phyloP scores from a whole-genome alignment of 2,888 invertebrate genomes.

The Aspidiotus rigidus region DNA sequence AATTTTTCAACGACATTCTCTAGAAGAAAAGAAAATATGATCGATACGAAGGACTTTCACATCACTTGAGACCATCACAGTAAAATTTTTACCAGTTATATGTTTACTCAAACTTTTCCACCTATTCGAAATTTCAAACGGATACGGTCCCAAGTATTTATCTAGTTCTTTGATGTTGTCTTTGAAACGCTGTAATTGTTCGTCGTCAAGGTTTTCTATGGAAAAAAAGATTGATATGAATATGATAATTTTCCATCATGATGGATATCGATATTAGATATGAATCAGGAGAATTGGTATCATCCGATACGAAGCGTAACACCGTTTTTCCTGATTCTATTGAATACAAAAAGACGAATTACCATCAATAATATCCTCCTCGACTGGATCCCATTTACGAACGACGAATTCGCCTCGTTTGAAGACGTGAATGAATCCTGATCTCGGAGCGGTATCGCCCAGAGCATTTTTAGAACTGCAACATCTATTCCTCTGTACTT shows the following conservation, averaged over 20 bases:
- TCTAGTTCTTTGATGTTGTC: constrained; percentile 64
- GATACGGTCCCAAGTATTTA: constrained; percentile 76
- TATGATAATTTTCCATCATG: too few species aligned
- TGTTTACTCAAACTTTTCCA: constrained; percentile 60
- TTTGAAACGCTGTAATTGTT: constrained; percentile 56
- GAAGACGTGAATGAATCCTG: constrained; percentile 81
- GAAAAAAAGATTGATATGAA: neutral
- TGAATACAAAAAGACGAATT: neutral
- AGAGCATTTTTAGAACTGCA: constrained; percentile 48
- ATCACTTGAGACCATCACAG: too few species aligned
- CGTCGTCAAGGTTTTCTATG: constrained; percentile 51
- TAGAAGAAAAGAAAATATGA: constrained; percentile 38
- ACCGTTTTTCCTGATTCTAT: constrained; percentile 37
- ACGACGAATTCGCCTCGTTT: constrained; percentile 71
- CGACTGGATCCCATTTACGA: constrained; percentile 70
- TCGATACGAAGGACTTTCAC: neutral
- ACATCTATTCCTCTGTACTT: constrained; percentile 25
- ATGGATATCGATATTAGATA: neutral
- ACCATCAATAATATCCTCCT: constrained; percentile 58
- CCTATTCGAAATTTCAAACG: constrained; percentile 74
- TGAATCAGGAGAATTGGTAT: too few species aligned
- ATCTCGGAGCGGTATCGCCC: constrained; percentile 51
- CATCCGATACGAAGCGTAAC: too few species aligned
- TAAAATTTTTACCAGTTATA: constrained; percentile 17
- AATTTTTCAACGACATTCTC: constrained; percentile 52